Evolutionary conservation across 2,888 invertebrate species (phyloP).

Genomic region (Chrysotoxum bicinctum): DNA sequence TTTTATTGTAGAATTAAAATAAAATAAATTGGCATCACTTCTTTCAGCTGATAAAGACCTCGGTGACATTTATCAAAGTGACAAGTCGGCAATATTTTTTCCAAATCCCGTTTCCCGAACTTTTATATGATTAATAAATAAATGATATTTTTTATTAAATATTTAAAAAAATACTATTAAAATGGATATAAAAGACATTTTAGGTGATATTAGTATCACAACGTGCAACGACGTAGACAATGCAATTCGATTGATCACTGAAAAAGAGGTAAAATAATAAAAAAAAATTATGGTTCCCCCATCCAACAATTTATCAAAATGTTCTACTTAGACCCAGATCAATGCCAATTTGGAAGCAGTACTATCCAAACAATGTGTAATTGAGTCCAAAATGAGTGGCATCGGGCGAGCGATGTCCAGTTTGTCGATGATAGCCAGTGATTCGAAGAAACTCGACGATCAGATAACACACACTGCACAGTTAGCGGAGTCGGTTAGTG

Average conservation of each 20-base stretch:
- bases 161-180: constrained; percentile 7
- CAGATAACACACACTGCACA: constrained; percentile 94
- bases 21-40: constrained; percentile 5
- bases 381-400: constrained; percentile 90
- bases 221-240: constrained; percentile 83
- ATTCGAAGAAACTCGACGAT: constrained; percentile 90
- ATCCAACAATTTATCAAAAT: constrained; percentile 7
- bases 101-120: neutral
- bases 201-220: constrained; percentile 77
- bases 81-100: constrained; percentile 66
- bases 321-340: constrained; percentile 84
- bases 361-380: constrained; percentile 87
- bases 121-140: constrained; percentile 40
- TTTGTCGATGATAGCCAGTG: constrained; percentile 88
- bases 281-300: neutral
- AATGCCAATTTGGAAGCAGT: constrained; percentile 87
- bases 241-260: constrained; percentile 74
- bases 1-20: too few relatives aligned
- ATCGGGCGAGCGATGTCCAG: constrained; percentile 92
- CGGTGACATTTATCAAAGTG: constrained; percentile 40
- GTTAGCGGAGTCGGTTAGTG: constrained; percentile 96
- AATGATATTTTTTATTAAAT: constrained; percentile 31
- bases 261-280: constrained; percentile 75
- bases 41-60: constrained; percentile 2
- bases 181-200: constrained; percentile 73